Evolutionary conservation across 2,888 invertebrate species (phyloP).

Genomic region (Drosophila multiciliata): DNA sequence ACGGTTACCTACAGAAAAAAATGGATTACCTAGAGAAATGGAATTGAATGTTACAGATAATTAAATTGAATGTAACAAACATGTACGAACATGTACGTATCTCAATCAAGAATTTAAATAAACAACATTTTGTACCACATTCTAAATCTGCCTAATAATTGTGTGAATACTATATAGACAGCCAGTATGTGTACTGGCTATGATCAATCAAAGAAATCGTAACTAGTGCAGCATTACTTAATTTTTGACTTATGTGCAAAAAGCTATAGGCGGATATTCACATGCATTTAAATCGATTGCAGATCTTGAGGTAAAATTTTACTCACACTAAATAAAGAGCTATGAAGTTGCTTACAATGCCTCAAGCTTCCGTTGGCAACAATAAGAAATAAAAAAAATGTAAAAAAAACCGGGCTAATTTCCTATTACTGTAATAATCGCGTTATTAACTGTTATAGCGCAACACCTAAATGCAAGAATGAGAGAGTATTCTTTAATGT

Average conservation of each 20-base stretch:
- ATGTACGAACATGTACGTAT: neutral
- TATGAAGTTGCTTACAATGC: slow-evolving; percentile 58
- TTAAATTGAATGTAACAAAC: neutral
- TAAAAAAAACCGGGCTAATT: slow-evolving; percentile 72
- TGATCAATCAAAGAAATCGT: neutral
- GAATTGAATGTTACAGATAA: neutral
- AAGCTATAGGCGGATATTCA: slow-evolving; percentile 49
- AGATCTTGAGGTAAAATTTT: slow-evolving; percentile 37
- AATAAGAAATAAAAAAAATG: slow-evolving; percentile 21
- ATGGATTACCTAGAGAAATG: neutral
- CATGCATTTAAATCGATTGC: slow-evolving; percentile 60
- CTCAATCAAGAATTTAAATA: neutral
- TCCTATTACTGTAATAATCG: slow-evolving; percentile 73
- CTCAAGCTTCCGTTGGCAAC: slow-evolving; percentile 52
- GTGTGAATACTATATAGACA: neutral
- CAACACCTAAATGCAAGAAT: slow-evolving; percentile 50
- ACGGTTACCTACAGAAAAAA: neutral
- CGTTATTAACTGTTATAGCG: slow-evolving; percentile 66
- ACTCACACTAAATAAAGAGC: slow-evolving; percentile 50
- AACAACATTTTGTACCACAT: neutral
- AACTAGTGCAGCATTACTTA: neutral
- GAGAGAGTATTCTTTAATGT: slow-evolving; percentile 31
- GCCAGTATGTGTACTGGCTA: neutral
- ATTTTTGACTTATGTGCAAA: neutral
- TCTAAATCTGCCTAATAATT: neutral